Base-by-base conservation (phyloP, 2,113 vertebrate genomes). In the Rana temporaria region DNA sequence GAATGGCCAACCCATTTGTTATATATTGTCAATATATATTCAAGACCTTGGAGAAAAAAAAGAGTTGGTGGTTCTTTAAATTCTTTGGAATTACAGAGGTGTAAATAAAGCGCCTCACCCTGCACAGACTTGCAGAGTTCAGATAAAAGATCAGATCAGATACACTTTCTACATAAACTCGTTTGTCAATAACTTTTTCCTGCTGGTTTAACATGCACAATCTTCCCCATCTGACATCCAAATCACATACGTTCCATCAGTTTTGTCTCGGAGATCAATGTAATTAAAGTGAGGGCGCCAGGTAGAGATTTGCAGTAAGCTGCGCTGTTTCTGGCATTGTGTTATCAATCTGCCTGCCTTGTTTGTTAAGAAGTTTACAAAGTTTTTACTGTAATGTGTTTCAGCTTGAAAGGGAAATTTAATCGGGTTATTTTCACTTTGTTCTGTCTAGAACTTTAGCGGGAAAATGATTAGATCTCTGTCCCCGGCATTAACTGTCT, bases 251-350 rank as follows among this genome's bases (percentile, higher is more conserved):
- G 42, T 18, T 56, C 6, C 15, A 64, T 42, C 59, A 64, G 74
- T 48, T 64, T 77, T 48, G 74, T 63, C 57, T 77, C 24, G 4
- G 3, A 77, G n/a, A 48, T 30, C 48, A 20, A 16, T n/a, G 6
- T 42, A 76, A 76, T 77, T 22, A 64, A 77, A 64, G 7, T 38
- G 30, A 7, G 20, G 73, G 73, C 73, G 73, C 73, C 73, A 59
- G 8, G 18, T 11, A 34, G 57, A 32, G 72, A 32, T 62, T 12
- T 19, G 56, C 55, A 38, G n/a, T 62, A 38, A 62, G n/a, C 72
- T 60, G 30, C 0, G 20, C 17, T 48, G 4, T 76, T 52, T 48
- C n/a, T n/a, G n/a, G n/a, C n/a, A n/a, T n/a, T n/a, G n/a, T n/a
- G n/a, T n/a, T 38, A 17, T 19, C 34, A 52, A 20, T 22, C 11